Base-by-base conservation (phyloP, 2,797 vertebrate genomes). In the Ceyx erithaca region DNA sequence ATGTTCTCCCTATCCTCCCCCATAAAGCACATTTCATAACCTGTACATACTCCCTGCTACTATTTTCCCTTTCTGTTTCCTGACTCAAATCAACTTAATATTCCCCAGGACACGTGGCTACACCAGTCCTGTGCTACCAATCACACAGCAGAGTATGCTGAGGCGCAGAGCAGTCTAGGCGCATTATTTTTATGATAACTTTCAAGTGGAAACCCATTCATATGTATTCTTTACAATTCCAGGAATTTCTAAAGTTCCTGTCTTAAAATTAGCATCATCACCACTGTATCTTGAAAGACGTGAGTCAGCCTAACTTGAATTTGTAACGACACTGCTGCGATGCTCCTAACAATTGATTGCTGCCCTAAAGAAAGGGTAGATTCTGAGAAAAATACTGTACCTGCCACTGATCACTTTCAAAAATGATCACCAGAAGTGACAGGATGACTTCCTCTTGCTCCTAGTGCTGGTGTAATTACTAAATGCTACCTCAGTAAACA, bases 191-290 rank as follows among this genome's bases (percentile, higher is more conserved):
- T 88, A 59, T 61, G 3, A 55, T 46, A 80, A 71, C 58, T 49
- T 92, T 45, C 49, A 87, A 81, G 63, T 40, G 23, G 63, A 69
- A 93, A 76, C 0, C 25, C 35, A 33, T 58, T 89, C 52, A 70
- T 92, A 92, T 57, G 76, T 31, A 55, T 85, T 92, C 84, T 87
- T 91, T 94, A 72, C 33, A 87, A 92, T 94, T 81, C 61, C 70
- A 93, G 89, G 89, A 87, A 90, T 95, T 96, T 89, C 82, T 59
- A 72, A 69, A 77, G 67, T 93, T 90, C 90, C 76, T 95, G 69
- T 83, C 69, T 83, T 80, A 71, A 71, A 13, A 4, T 37, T 31
- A 49, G 37, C 40, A 52, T 54, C 1, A 14, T 93, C 48, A 63
- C 67, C 16, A 25, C 28, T 1, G 4, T 45, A 21, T 90, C 62